A percentile compares a stretch with the other conserved stretches of the same genome.
phyloP scores from a whole-genome alignment of 2,797 vertebrate species.

The Gadopsis bispinosus region DNA sequence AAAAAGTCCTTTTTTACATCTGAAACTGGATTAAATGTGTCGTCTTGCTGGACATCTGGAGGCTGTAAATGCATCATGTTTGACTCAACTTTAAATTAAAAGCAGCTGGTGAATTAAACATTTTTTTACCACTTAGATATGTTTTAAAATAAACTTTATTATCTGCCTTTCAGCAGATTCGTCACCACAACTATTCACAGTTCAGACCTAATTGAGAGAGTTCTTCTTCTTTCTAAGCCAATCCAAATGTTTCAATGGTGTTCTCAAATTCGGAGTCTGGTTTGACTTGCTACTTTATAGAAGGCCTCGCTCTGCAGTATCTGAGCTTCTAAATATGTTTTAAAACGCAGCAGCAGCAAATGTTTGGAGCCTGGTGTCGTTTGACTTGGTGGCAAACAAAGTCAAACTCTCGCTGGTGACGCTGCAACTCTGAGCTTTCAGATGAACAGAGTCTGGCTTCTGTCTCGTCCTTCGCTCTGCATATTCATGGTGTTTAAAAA shows the following conservation, averaged over 20 bases:
- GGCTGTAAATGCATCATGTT: not conserved
- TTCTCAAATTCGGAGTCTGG: not conserved
- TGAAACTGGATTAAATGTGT: not conserved
- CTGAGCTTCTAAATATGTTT: not conserved
- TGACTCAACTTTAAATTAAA: not conserved
- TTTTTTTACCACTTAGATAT: not conserved
- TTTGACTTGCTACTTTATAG: no score
- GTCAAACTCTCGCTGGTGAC: not conserved
- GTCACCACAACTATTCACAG: not conserved
- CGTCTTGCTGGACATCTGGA: slow-evolving; percentile 2
- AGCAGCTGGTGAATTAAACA: not conserved
- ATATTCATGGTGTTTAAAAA: not conserved
- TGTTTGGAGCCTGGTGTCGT: not conserved
- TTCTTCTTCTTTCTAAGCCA: not conserved
- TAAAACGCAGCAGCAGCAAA: not conserved
- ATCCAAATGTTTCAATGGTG: not conserved
- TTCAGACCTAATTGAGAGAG: not conserved
- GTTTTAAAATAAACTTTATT: not conserved
- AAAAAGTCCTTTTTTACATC: not conserved
- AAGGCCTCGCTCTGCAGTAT: no score
- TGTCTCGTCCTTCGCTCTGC: not conserved
- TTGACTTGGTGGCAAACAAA: not conserved
- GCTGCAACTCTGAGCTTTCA: not conserved
- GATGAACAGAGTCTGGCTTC: slow-evolving; percentile 2
- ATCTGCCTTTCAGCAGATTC: not conserved